These are phyloP conservation scores for Rhopalosiphum maidis DNA, from an alignment of 1,140 invertebrate genomes.

Conservation along the genomic window DNA sequence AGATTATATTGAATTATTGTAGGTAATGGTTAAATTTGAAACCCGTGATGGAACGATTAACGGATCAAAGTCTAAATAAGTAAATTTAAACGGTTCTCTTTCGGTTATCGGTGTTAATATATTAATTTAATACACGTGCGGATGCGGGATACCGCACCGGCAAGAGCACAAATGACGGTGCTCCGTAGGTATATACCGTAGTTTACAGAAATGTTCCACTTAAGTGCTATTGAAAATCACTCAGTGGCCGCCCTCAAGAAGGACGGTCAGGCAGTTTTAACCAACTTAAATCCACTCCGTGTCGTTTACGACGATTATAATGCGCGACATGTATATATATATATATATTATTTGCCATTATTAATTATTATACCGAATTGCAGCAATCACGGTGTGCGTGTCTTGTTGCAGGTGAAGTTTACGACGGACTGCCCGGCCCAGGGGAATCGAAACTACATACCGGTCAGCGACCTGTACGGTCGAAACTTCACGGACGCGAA, in stretches of 20 bases:
- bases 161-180: too few relatives aligned
- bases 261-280: not conserved
- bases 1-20: not conserved
- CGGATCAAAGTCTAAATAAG: not conserved
- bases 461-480: conserved; percentile 76
- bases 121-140: too few relatives aligned
- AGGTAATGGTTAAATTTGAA: not conserved
- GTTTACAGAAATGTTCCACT: not conserved
- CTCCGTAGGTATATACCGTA: not conserved
- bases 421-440: conserved; percentile 77
- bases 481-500: conserved; percentile 82
- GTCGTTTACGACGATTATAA: not conserved
- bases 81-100: not conserved
- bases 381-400: not conserved
- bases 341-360: not conserved
- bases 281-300: too few relatives aligned
- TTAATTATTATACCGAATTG: not conserved
- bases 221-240: not conserved
- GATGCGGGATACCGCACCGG: too few relatives aligned
- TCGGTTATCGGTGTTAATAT: not conserved
- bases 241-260: not conserved
- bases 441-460: conserved; percentile 81
- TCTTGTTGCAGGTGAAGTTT: conserved; percentile 70
- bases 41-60: not conserved
- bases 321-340: not conserved